Percentiles rank a stretch among this genome's conserved stretches.
phyloP scores from a whole-genome alignment of 2,888 invertebrate species.

The Conchocele bisecta region DNA sequence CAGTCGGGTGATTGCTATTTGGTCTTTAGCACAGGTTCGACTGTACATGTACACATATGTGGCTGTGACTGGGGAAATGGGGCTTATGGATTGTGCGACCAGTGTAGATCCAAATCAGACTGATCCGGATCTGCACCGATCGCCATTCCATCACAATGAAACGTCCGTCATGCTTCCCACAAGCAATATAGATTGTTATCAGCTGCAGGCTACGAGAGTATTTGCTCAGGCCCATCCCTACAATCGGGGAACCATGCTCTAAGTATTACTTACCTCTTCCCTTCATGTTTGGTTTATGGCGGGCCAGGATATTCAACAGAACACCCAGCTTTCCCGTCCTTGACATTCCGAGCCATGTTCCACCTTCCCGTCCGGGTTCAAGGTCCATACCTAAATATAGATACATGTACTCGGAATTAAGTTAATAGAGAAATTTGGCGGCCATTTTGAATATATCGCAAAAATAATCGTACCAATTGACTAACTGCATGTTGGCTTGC shows the following conservation, averaged over 20 bases:
- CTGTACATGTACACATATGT: too few species aligned
- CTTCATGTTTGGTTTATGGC: conserved; percentile 57
- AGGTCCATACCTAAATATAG: conserved; percentile 90
- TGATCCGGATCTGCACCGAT: too few species aligned
- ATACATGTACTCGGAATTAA: too few species aligned
- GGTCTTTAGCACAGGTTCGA: too few species aligned
- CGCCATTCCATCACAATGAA: too few species aligned
- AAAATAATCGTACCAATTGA: neutral
- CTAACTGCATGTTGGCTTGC: neutral
- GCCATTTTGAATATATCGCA: too few species aligned
- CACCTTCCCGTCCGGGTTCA: conserved; percentile 89
- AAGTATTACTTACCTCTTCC: conserved; percentile 72
- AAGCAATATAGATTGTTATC: neutral
- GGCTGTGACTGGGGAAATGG: too few species aligned
- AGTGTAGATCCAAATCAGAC: too few species aligned
- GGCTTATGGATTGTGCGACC: too few species aligned
- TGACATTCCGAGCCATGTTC: conserved; percentile 91
- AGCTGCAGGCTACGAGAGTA: neutral
- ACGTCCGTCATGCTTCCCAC: too few species aligned
- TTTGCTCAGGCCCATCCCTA: neutral
- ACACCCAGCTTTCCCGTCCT: conserved; percentile 86
- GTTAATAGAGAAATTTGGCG: too few species aligned
- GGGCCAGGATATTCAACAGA: conserved; percentile 88
- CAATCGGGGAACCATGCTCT: neutral
- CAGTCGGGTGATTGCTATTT: too few species aligned